A percentile compares a stretch with the other conserved stretches of the same genome.
Evolutionary conservation across 2,888 invertebrate species (phyloP).

Genomic region (Limenitis camilla): DNA sequence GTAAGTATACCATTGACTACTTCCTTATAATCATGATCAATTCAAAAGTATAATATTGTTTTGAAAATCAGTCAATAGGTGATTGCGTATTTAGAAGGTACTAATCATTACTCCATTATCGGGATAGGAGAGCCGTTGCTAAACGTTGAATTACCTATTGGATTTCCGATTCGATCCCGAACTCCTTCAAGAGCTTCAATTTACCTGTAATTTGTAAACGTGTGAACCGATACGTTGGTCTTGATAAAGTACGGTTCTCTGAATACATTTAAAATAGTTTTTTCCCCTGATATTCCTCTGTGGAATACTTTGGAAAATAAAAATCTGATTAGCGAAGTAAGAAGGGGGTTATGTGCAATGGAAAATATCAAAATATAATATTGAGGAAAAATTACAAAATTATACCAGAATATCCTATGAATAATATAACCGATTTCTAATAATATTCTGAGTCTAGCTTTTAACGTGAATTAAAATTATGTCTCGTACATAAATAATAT

Average conservation of each 20-base stretch:
- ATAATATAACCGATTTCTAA: no score
- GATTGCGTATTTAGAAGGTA: conserved; percentile 11
- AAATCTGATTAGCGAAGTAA: no score
- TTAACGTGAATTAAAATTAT: no score
- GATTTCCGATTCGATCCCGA: conserved; percentile 11
- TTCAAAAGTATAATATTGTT: not conserved
- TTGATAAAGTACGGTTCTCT: conserved; percentile 10
- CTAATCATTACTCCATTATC: conserved; percentile 18
- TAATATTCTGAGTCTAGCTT: no score
- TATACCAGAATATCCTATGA: no score
- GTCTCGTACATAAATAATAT: no score
- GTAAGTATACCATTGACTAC: no score
- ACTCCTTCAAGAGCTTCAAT: conserved; percentile 23
- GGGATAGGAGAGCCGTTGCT: conserved; percentile 24
- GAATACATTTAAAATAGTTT: conserved; percentile 5
- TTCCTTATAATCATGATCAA: no score
- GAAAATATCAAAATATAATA: no score
- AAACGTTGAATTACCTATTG: conserved; percentile 21
- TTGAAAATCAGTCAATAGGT: conserved; percentile 28
- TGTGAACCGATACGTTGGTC: conserved; percentile 7
- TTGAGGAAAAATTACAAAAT: no score
- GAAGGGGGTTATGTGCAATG: no score
- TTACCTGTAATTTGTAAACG: conserved; percentile 25
- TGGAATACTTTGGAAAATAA: no score
- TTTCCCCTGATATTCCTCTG: not conserved